Evolutionary conservation across 2,113 vertebrate species (phyloP).

Genomic region (Sisor rabdophorus): DNA sequence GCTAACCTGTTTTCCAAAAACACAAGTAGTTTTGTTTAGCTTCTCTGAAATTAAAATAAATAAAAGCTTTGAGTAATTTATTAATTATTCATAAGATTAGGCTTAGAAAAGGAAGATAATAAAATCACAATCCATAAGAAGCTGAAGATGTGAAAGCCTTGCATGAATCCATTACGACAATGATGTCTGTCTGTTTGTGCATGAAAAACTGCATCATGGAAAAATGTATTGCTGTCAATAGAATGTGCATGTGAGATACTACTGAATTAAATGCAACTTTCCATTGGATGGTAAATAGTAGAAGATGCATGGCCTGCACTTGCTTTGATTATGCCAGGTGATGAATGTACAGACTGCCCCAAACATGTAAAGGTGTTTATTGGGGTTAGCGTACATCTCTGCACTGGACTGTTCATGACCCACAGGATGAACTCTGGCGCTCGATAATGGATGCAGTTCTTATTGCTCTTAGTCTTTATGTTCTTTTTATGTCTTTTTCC

Average conservation of each 20-base stretch:
- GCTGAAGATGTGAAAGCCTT: conserved; percentile 13
- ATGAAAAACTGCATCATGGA: conserved; percentile 17
- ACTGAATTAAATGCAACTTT: neutral
- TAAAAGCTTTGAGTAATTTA: neutral
- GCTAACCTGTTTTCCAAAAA: conserved; percentile 1
- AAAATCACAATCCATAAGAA: neutral
- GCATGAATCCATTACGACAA: conserved; percentile 31
- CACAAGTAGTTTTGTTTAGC: neutral
- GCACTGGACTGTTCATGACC: conserved; percentile 11
- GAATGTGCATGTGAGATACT: conserved; percentile 37
- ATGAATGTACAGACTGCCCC: conserved; percentile 10
- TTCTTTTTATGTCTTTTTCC: conserved; percentile 42
- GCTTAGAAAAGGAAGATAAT: neutral
- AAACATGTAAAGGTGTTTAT: neutral
- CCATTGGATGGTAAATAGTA: neutral
- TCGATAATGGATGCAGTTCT: neutral
- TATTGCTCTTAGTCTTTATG: conserved; percentile 27
- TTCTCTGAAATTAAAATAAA: neutral
- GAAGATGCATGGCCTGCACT: conserved; percentile 32
- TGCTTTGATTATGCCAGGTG: conserved; percentile 13
- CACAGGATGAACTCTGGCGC: conserved; percentile 13
- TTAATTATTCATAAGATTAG: neutral
- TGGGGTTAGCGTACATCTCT: neutral
- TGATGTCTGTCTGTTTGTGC: conserved; percentile 39
- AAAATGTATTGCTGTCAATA: neutral